Evolutionary conservation across 2,797 vertebrate genomes (phyloP).

Genomic region (Hydrophis major): DNA sequence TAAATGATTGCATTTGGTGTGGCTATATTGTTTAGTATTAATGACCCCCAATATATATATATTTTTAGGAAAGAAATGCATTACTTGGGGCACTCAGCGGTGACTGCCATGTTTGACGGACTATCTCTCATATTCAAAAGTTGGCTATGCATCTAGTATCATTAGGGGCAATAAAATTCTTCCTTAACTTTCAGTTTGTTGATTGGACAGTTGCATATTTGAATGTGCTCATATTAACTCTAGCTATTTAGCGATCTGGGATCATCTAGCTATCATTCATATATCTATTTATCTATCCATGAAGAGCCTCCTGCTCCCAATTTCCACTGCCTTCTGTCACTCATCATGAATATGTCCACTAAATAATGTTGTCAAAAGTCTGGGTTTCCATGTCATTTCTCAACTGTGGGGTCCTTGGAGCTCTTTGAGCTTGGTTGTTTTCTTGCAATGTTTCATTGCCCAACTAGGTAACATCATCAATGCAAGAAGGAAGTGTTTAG

Average conservation of each 20-base stretch:
- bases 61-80: neutral
- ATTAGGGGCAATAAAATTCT: neutral
- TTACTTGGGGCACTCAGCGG: neutral
- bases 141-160: neutral
- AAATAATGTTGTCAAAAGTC: too few relatives aligned
- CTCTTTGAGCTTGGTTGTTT: too few relatives aligned
- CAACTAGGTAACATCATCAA: too few relatives aligned
- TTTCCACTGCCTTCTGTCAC: neutral
- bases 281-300: too few relatives aligned
- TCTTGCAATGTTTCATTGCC: too few relatives aligned
- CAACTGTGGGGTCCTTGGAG: too few relatives aligned
- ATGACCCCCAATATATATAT: neutral
- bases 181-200: neutral
- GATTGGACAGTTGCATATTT: neutral
- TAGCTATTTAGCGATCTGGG: too few relatives aligned
- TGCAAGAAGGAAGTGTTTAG: too few relatives aligned
- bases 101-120: neutral
- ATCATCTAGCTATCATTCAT: too few relatives aligned
- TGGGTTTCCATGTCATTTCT: too few relatives aligned
- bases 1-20: slow-evolving; percentile 1
- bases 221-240: too few relatives aligned
- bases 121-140: neutral
- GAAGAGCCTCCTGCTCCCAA: neutral
- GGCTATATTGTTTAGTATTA: neutral
- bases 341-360: too few relatives aligned